Conservation (phyloP, 2,113 vertebrate genomes). For the Stegostoma tigrinum region DNA sequence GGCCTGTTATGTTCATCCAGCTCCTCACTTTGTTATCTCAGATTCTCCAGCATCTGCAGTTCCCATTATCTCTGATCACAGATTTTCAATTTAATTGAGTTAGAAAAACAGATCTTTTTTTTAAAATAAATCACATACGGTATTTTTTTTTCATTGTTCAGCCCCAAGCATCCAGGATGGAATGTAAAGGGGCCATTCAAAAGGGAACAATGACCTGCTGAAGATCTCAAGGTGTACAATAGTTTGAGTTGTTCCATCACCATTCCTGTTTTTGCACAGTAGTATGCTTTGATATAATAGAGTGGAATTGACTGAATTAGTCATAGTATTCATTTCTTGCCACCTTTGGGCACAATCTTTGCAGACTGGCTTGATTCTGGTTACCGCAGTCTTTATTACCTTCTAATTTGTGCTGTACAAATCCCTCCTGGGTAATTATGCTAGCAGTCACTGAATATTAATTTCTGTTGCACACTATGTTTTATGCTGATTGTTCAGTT, state of each 20-base stretch:
- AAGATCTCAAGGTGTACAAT: background rate
- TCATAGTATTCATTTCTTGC: background rate
- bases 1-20: no score
- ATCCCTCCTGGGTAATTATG: slow-evolving; percentile 22
- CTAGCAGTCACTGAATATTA: slow-evolving; percentile 6
- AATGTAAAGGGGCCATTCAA: background rate
- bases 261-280: background rate
- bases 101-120: background rate
- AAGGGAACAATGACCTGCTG: background rate
- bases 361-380: background rate
- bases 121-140: background rate
- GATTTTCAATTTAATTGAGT: slow-evolving; percentile 2
- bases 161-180: background rate
- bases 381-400: background rate
- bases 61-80: no score
- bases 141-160: background rate
- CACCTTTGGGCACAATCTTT: background rate
- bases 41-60: no score
- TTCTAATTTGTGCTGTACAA: background rate
- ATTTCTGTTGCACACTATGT: background rate
- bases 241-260: background rate
- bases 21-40: no score
- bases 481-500: background rate
- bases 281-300: background rate
- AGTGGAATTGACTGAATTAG: background rate